A percentile compares a stretch with the other conserved stretches of the same genome.
phyloP scores from a whole-genome alignment of 1,140 invertebrate genomes.

The Yoshiicerus persimilis region DNA sequence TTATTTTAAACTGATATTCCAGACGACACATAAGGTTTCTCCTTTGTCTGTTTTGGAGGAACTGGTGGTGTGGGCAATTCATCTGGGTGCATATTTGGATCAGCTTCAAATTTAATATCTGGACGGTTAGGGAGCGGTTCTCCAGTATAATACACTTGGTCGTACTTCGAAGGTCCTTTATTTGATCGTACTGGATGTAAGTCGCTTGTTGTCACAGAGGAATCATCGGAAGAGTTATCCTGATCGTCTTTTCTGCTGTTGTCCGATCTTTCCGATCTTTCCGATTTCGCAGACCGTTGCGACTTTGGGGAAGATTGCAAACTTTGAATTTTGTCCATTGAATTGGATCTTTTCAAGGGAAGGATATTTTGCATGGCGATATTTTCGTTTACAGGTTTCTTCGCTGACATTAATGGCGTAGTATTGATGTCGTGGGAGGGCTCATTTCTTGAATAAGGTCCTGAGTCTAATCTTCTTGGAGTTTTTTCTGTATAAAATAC shows the following conservation, averaged over 20 bases:
- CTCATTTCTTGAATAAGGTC: background rate
- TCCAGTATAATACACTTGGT: constrained; percentile 75
- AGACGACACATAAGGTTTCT: constrained; percentile 28
- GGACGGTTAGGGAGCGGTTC: constrained; percentile 76
- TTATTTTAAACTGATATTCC: constrained; percentile 12
- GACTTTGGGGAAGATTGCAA: background rate
- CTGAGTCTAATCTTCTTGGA: background rate
- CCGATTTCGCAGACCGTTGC: background rate
- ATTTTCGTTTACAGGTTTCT: background rate
- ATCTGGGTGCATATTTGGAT: constrained; percentile 22
- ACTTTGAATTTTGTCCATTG: background rate
- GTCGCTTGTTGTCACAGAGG: background rate
- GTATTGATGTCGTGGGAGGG: background rate
- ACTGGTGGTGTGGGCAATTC: constrained; percentile 27
- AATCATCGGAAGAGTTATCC: background rate
- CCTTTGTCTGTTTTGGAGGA: background rate
- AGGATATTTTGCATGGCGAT: background rate
- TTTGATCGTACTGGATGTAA: background rate
- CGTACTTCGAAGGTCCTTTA: constrained; percentile 58
- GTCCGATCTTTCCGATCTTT: background rate
- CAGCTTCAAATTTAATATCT: constrained; percentile 69
- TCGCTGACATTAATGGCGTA: background rate
- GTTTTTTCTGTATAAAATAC: background rate
- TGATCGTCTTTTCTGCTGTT: no score
- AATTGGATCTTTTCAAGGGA: background rate